Evolutionary conservation across 1,140 invertebrate genomes (phyloP).

Genomic region (Drosophila dunni): DNA sequence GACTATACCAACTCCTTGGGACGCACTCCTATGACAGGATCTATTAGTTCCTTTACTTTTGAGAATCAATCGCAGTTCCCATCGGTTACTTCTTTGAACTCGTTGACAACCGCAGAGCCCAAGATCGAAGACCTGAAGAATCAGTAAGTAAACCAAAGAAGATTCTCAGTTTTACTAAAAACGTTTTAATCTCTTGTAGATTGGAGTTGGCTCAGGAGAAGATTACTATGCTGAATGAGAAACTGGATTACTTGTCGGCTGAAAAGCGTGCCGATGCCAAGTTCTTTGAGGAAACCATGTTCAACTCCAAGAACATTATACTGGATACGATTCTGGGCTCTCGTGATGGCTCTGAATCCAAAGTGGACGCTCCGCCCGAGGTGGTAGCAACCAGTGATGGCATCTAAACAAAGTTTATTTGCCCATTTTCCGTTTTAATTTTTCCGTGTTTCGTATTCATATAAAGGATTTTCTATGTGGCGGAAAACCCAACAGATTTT

Average conservation of each 20-base stretch:
- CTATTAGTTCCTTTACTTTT: slow-evolving; percentile 73
- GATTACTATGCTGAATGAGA: slow-evolving; percentile 70
- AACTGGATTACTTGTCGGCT: slow-evolving; percentile 59
- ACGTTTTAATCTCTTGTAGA: slow-evolving; percentile 28
- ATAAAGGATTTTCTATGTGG: slow-evolving; percentile 12
- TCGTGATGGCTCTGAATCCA: slow-evolving; percentile 14
- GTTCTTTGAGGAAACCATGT: slow-evolving; percentile 71
- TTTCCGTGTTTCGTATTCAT: slow-evolving; percentile 22
- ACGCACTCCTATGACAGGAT: slow-evolving; percentile 58
- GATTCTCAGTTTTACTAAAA: background rate
- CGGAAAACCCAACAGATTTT: slow-evolving; percentile 9
- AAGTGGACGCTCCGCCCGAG: background rate
- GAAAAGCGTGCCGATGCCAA: slow-evolving; percentile 74
- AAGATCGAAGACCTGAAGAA: slow-evolving; percentile 68
- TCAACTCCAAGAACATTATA: slow-evolving; percentile 71
- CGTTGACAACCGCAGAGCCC: background rate
- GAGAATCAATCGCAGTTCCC: slow-evolving; percentile 65
- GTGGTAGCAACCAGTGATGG: slow-evolving; percentile 6
- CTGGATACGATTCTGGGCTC: slow-evolving; percentile 60
- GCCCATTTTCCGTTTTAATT: slow-evolving; percentile 6
- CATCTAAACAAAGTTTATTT: slow-evolving; percentile 15
- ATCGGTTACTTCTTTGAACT: slow-evolving; percentile 42
- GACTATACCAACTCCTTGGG: slow-evolving; percentile 70
- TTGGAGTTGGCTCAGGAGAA: slow-evolving; percentile 79
- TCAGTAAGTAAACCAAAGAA: slow-evolving; percentile 42